phyloP scores from a whole-genome alignment of 1,140 invertebrate genomes.

The Maconellicoccus hirsutus region DNA sequence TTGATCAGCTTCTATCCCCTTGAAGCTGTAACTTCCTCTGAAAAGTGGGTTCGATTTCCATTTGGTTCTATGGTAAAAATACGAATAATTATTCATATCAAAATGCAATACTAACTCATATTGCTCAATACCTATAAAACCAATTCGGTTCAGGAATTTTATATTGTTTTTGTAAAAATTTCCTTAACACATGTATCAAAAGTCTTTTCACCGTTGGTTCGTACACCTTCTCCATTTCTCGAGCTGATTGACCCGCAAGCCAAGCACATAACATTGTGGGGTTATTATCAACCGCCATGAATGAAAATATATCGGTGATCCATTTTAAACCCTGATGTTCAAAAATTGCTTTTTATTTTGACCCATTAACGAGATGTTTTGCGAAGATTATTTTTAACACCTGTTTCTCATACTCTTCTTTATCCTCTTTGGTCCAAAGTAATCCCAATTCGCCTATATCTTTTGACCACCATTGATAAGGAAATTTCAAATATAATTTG shows the following conservation, averaged over 20 bases:
- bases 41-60: conserved; percentile 56
- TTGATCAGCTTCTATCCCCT: conserved; percentile 43
- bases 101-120: too few species aligned
- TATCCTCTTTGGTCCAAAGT: conserved; percentile 23
- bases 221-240: conserved; percentile 40
- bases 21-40: conserved; percentile 56
- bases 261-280: conserved; percentile 53
- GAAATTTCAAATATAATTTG: conserved; percentile 43
- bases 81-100: too few species aligned
- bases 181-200: background rate
- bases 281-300: too few species aligned
- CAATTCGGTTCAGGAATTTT: background rate
- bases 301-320: conserved; percentile 50
- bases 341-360: background rate
- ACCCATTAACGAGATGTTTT: too few species aligned
- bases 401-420: background rate
- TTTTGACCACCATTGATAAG: conserved; percentile 47
- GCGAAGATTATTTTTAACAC: background rate
- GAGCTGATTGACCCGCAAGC: conserved; percentile 43
- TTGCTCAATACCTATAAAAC: background rate
- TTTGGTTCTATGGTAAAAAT: conserved; percentile 39
- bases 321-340: conserved; percentile 35
- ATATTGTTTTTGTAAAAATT: background rate
- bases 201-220: conserved; percentile 38
- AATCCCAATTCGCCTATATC: conserved; percentile 36